Evolutionary conservation across 1,140 invertebrate genomes (phyloP).

Genomic region (Drosophila lini): DNA sequence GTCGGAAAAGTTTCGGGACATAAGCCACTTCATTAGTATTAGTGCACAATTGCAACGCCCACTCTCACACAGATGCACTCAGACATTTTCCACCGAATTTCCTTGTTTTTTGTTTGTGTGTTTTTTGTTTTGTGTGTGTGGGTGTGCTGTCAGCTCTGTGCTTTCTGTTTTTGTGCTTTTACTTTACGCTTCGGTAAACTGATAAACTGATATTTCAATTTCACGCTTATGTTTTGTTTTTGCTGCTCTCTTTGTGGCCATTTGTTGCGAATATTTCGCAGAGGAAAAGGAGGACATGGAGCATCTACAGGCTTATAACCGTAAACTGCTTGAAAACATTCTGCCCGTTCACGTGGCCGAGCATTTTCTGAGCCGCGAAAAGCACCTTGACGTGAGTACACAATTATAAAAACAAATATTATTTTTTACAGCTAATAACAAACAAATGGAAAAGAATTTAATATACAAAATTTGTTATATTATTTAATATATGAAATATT

Average conservation of each 20-base stretch:
- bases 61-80: conserved; percentile 19
- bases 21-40: conserved; percentile 73
- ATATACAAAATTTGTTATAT: not conserved
- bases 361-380: conserved; percentile 94
- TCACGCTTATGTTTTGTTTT: conserved; percentile 66
- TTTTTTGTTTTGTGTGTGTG: too few species aligned
- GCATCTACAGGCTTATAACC: conserved; percentile 96
- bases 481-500: too few species aligned
- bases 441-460: not conserved
- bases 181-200: conserved; percentile 62
- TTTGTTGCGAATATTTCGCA: conserved; percentile 74
- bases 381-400: conserved; percentile 91
- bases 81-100: conserved; percentile 23
- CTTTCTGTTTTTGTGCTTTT: conserved; percentile 31
- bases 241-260: conserved; percentile 6
- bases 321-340: conserved; percentile 97
- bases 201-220: conserved; percentile 82
- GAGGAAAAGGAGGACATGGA: conserved; percentile 98
- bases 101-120: conserved; percentile 1
- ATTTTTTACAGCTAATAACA: not conserved
- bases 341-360: conserved; percentile 97
- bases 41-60: conserved; percentile 47
- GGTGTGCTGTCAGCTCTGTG: conserved; percentile 7
- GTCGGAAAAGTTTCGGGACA: conserved; percentile 40
- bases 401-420: conserved; percentile 9